Evolutionary conservation across 2,797 vertebrate species (phyloP), one percentile per base, ranked within the genome.

Genomic region (Pseudochromis fuscus): DNA sequence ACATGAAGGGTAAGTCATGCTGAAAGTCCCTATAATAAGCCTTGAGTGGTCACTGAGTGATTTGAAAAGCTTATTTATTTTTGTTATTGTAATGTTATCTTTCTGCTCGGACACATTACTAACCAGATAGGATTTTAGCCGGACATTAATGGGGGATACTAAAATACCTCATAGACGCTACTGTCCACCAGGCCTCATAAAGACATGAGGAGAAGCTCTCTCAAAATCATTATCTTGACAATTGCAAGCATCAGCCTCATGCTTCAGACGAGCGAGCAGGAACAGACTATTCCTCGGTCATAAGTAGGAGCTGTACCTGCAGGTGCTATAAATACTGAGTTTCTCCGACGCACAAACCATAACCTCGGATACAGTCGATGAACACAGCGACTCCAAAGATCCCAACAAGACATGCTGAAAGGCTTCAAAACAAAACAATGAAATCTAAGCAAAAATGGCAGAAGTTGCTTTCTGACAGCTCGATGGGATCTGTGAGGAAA

Each of bases 51-150:
- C 16, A 35, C 46, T 79, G 27, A 4, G 31, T 60, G 38, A 64
- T 62, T 65, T 62, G 13, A 61, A 78, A 37, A 68, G 72, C 42
- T 19, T 19, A n/a, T 42, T 1, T 33, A n/a, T 33, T 9, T 33
- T 4, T 19, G 18, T 72, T 69, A 81, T 33, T 38, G 6, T 28
- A 64, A 50, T 24, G 16, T 80, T 57, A 78, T 74, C 52, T 37
- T 19, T 46, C n/a, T 18, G 11, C 65, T 60, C 28, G 50, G 40
- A 46, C 31, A 19, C 38, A 28, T 65, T 33, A 31, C 45, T 9
- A 35, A 63, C 51, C 68, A 55, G 52, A 67, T 33, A 62, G 25
- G 25, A 72, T 61, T 68, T 68, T 27, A 75, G 49, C 1, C 63
- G 45, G 65, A 66, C 52, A 10, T 71, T 79, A 64, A 50, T 19